These are phyloP conservation scores for Xenopus tropicalis DNA, from an alignment of 2,113 vertebrate species.

Conservation along the genomic window UCB_Xtro_10.0 CM004446.2:143043001-143043500, in stretches of 20 bases:
- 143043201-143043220: constrained; percentile 18
- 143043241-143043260: constrained; percentile 35
- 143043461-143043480: too few species aligned
- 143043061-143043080: background rate
- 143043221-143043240: constrained; percentile 45
- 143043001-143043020: too few species aligned
- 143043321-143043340: constrained; percentile 4
- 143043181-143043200: constrained; percentile 3
- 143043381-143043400: too few species aligned
- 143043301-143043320: constrained; percentile 21
- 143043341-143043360: background rate
- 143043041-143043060: background rate
- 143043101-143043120: background rate
- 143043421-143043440: too few species aligned
- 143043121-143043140: constrained; percentile 1
- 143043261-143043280: constrained; percentile 16
- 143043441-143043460: too few species aligned
- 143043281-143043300: constrained; percentile 30
- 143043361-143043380: background rate
- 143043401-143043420: too few species aligned
- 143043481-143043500: too few species aligned
- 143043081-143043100: background rate
- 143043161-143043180: constrained; percentile 36
- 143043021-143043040: too few species aligned
- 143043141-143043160: constrained; percentile 14